phyloP scores from a whole-genome alignment of 2,113 vertebrate genomes.

The Penelope pileata region DNA sequence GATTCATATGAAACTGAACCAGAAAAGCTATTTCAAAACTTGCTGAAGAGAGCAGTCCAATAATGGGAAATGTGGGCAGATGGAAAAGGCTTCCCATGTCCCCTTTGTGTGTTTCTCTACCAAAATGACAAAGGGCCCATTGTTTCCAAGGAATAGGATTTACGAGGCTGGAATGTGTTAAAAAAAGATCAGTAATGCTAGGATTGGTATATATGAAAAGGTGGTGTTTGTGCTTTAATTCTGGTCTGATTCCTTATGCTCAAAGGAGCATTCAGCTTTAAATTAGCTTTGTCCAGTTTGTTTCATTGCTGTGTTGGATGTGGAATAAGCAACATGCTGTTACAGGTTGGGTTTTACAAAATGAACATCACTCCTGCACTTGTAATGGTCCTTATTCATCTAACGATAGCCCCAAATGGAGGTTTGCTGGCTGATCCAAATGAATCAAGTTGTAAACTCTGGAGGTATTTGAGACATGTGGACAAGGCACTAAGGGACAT shows the following conservation, averaged over 20 bases:
- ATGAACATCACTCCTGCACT: background rate
- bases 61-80: background rate
- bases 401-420: background rate
- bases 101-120: constrained; percentile 22
- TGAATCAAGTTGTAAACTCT: background rate
- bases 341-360: background rate
- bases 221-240: background rate
- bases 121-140: constrained; percentile 43
- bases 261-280: background rate
- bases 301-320: background rate
- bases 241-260: background rate
- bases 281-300: background rate
- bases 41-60: constrained; percentile 8
- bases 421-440: background rate
- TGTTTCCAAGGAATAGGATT: constrained; percentile 18
- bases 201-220: background rate
- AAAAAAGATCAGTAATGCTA: background rate
- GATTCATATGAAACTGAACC: background rate
- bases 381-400: background rate
- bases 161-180: constrained; percentile 27
- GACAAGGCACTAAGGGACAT: background rate
- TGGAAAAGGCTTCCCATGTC: constrained; percentile 50
- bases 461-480: background rate
- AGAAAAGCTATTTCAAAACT: constrained; percentile 41
- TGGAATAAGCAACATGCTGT: background rate